Conservation (phyloP, 2,113 vertebrate species). For the Siniperca chuatsi region DNA sequence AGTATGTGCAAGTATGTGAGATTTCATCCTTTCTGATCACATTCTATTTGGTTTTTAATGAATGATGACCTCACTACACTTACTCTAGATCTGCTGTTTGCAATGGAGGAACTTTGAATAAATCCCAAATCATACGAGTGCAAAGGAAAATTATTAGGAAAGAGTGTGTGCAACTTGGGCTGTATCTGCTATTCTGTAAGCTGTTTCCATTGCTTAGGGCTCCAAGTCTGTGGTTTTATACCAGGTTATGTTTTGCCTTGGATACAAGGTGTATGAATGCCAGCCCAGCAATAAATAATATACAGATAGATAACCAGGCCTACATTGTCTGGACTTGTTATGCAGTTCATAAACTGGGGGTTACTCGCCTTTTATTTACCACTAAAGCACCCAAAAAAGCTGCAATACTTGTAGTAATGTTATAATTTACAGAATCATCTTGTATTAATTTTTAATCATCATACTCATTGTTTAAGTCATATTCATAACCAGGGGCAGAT, state of each 20-base stretch:
- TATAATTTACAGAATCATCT: neutral
- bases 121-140: neutral
- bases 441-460: neutral
- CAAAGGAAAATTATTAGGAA: neutral
- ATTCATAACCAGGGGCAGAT: neutral
- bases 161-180: neutral
- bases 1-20: neutral
- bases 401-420: neutral
- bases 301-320: neutral
- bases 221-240: constrained; percentile 14
- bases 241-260: constrained; percentile 9
- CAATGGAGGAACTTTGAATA: neutral
- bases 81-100: constrained; percentile 3
- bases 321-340: neutral
- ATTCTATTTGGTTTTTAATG: constrained; percentile 13
- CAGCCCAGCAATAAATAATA: neutral
- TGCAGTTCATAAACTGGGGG: neutral
- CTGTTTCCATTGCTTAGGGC: neutral
- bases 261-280: constrained; percentile 1
- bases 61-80: neutral
- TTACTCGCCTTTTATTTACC: neutral
- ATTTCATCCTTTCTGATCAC: constrained; percentile 4
- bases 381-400: neutral
- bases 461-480: neutral
- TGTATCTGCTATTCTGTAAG: neutral